Conservation (phyloP, 2,797 vertebrate genomes). For the Hemibagrus guttatus region DNA sequence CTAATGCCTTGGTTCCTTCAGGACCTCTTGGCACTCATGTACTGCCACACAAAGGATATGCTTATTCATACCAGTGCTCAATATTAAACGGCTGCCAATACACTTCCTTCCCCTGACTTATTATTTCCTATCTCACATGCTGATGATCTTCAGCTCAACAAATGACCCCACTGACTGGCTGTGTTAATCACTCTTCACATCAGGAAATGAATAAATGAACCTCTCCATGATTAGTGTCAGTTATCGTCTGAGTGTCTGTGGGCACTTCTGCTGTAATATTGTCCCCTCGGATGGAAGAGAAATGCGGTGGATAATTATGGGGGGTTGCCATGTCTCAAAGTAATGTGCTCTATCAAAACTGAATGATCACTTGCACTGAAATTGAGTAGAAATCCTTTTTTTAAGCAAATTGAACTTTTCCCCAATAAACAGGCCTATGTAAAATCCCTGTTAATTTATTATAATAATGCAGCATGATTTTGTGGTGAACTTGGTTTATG, state of each 20-base stretch:
- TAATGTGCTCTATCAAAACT: slow-evolving; percentile 5
- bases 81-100: slow-evolving; percentile 43
- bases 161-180: slow-evolving; percentile 61
- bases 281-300: slow-evolving; percentile 47
- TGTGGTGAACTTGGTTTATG: not conserved
- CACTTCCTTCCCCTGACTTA: slow-evolving; percentile 20
- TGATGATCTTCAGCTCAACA: slow-evolving; percentile 49
- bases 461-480: not conserved
- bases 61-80: slow-evolving; percentile 40
- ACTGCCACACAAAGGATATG: slow-evolving; percentile 1
- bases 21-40: slow-evolving; percentile 30
- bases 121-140: slow-evolving; percentile 50
- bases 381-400: not conserved
- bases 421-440: not conserved
- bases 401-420: not conserved
- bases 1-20: slow-evolving; percentile 46
- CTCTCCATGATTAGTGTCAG: slow-evolving; percentile 59
- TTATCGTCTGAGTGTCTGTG: slow-evolving; percentile 57
- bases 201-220: slow-evolving; percentile 69
- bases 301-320: slow-evolving; percentile 35
- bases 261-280: slow-evolving; percentile 50
- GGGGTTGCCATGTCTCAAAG: slow-evolving; percentile 12
- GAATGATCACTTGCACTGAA: not conserved
- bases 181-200: slow-evolving; percentile 67
- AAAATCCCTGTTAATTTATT: not conserved